Percentiles rank a stretch among this genome's conserved stretches.
phyloP scores from a whole-genome alignment of 2,888 invertebrate species.

The Xanthostigma xanthostigma region DNA sequence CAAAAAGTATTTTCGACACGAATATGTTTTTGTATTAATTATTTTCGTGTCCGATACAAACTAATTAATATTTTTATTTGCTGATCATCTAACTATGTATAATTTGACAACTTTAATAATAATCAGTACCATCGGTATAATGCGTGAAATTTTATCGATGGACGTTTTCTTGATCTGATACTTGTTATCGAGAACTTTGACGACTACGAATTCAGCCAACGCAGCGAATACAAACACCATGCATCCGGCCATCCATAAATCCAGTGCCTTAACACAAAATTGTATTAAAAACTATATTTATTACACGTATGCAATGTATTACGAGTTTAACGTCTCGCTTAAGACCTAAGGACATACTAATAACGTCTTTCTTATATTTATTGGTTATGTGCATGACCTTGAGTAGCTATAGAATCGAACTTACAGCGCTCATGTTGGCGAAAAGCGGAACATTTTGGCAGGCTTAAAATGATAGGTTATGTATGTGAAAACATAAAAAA shows the following conservation, averaged over 20 bases:
- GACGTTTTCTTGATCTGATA: conserved; percentile 47
- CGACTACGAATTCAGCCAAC: conserved; percentile 67
- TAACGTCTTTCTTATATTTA: no score
- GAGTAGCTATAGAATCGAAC: background rate
- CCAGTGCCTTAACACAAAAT: conserved; percentile 45
- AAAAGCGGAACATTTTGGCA: no score
- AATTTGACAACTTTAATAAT: background rate
- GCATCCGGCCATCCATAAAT: conserved; percentile 80
- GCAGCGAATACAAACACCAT: conserved; percentile 79
- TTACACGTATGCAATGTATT: no score
- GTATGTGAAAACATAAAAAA: no score
- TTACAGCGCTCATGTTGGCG: no score
- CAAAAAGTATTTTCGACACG: no score
- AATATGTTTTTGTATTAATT: no score
- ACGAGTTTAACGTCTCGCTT: no score
- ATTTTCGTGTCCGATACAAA: no score
- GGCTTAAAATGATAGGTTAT: no score
- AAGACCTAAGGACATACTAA: no score
- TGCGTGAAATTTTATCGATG: conserved; percentile 37
- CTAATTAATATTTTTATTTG: no score
- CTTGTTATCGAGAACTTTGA: conserved; percentile 64
- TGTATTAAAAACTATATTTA: background rate
- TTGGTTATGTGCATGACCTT: background rate
- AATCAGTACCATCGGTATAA: conserved; percentile 26
- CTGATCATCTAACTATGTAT: background rate